Base-by-base conservation (phyloP, 2,888 invertebrate genomes). In the Drosophila demipolita region DNA sequence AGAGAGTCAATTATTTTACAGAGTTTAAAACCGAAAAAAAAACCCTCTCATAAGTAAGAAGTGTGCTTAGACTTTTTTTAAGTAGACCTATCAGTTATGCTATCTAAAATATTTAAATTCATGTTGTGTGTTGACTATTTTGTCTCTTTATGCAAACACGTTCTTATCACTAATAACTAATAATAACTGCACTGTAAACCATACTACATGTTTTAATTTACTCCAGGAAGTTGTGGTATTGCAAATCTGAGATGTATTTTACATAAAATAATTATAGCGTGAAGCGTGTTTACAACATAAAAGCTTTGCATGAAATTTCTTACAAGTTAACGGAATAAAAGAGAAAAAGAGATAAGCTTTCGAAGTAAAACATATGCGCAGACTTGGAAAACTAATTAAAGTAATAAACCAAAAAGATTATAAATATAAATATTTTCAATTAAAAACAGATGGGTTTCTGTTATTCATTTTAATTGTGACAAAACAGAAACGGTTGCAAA, bases 91-190 rank as follows among this genome's bases (percentile, higher is more conserved):
- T 15, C 7, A n/a, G 40, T n/a, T n/a, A 1, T 54, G 15, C 20
- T 42, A 26, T 61, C 42, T 55, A 35, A 49, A 40, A 40, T n/a
- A 45, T 23, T 45, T 17, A 6, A 3, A 48, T 26, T 48, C 26
- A 6, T 8, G 15, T 2, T 17, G 35, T 42, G 11, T 32, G 23
- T 36, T 58, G 29, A 23, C n/a, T 2, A n/a, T 36, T 23, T 12
- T 17, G 54, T 15, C 60, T 45, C 23, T 50, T 40, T 36, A 23
- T 32, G 12, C 23, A 15, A 20, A 15, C 40, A 57, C 42, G 32
- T n/a, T 53, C 68, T 76, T 78, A 76, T 78, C 76, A 59, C 15
- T n/a, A 35, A 23, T 32, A 60, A 42, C 60, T 66, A 77, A 77
- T 71, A 65, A 29, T 29, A 29, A 6, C 29, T 29, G 29, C 29